Percentiles rank a stretch among this genome's conserved stretches.
Evolutionary conservation across 2,888 invertebrate species (phyloP).

Genomic region (Operophtera brumata): DNA sequence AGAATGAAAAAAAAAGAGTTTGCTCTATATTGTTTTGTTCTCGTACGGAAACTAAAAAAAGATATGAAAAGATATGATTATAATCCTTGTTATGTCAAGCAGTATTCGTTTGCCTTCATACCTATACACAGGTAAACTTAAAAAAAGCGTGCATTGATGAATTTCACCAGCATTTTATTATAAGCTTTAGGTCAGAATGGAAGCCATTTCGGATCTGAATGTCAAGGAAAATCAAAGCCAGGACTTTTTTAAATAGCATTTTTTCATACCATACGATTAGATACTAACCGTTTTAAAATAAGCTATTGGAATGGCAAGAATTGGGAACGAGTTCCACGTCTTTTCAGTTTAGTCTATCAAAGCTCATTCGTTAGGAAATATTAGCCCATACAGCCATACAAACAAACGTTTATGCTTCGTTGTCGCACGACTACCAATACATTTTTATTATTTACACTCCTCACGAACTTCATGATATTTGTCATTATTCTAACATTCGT

Average conservation of each 20-base stretch:
- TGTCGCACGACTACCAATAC: not conserved
- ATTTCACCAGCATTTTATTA: too few species aligned
- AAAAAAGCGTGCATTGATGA: too few species aligned
- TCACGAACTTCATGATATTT: not conserved
- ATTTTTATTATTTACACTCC: not conserved
- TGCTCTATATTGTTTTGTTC: too few species aligned
- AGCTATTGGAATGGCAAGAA: slow-evolving; percentile 10
- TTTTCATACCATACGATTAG: not conserved
- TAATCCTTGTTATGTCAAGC: too few species aligned
- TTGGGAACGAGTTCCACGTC: slow-evolving; percentile 3
- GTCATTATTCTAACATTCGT: not conserved
- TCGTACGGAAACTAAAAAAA: too few species aligned
- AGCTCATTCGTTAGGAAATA: slow-evolving; percentile 4
- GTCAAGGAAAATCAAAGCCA: too few species aligned
- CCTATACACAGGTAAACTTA: too few species aligned
- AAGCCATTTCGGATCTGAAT: not conserved
- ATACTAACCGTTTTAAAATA: not conserved
- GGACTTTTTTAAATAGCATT: too few species aligned
- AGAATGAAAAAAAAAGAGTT: too few species aligned
- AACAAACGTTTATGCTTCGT: not conserved
- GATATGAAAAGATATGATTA: too few species aligned
- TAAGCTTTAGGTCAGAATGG: not conserved
- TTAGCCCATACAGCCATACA: not conserved
- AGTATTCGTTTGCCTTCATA: too few species aligned
- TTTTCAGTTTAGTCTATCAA: slow-evolving; percentile 8